Percentiles rank a stretch among this genome's conserved stretches.
These are phyloP conservation scores for Anodontia alba DNA, from an alignment of 2,888 invertebrate genomes.

Conservation along the genomic window DNA sequence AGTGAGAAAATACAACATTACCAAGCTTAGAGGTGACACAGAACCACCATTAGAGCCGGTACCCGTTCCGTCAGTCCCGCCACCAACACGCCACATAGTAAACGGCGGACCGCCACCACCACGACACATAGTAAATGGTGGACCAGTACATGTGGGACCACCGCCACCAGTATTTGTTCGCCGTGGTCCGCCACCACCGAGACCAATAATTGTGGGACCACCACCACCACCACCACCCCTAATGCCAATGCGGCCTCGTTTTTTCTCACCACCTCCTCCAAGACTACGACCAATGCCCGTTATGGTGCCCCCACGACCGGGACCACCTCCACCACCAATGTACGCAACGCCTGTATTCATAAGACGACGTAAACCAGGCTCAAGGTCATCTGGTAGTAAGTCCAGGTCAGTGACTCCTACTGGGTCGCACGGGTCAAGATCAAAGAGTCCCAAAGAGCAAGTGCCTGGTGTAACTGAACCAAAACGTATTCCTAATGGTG, in stretches of 20 bases:
- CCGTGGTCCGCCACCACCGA: slow-evolving; percentile 22
- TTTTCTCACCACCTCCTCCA: slow-evolving; percentile 76
- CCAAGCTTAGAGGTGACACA: slow-evolving; percentile 52
- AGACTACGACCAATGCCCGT: slow-evolving; percentile 54
- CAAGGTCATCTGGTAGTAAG: slow-evolving; percentile 48
- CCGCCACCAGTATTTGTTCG: slow-evolving; percentile 25
- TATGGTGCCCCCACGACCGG: slow-evolving; percentile 44
- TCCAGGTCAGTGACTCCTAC: slow-evolving; percentile 49
- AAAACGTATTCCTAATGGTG: slow-evolving; percentile 39
- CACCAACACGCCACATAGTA: neutral
- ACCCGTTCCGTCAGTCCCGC: slow-evolving; percentile 6
- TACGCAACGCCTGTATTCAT: slow-evolving; percentile 32
- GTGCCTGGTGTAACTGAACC: slow-evolving; percentile 41
- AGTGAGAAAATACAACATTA: slow-evolving; percentile 78
- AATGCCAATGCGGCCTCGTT: slow-evolving; percentile 63
- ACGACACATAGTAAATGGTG: slow-evolving; percentile 5
- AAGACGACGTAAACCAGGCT: slow-evolving; percentile 48
- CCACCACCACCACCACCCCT: slow-evolving; percentile 50
- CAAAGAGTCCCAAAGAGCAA: neutral
- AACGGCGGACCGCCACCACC: slow-evolving; percentile 22
- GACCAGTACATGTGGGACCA: slow-evolving; percentile 18
- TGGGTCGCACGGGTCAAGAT: neutral
- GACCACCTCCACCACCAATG: slow-evolving; percentile 36
- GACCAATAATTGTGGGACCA: slow-evolving; percentile 32
- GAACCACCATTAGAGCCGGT: neutral